Base-by-base conservation (phyloP, 64 coral and sea anemone species). In the Actinia equina region DNA sequence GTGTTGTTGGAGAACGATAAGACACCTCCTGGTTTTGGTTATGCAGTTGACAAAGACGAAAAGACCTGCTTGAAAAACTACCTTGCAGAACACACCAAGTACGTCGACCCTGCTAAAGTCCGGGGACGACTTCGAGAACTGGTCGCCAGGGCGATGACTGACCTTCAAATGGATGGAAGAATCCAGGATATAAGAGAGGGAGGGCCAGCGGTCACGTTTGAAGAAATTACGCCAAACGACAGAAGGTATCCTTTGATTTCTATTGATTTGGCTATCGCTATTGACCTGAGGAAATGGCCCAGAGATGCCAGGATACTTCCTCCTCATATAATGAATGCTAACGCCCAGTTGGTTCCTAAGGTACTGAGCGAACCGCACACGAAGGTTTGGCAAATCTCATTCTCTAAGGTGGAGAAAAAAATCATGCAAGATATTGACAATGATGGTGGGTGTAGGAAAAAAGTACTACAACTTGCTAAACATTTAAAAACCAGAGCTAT, bases 381-480 rank as follows among this genome's bases (percentile, higher is more conserved):
- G 2, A 16, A 83, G 43, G 3, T 54, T 5, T 89, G 88, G 88
- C 88, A 74, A 52, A 89, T 89, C 12, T 89, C 88, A 12, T 84
- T 74, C 25, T 74, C 69, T 30, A 26, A 41, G 14, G 14, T 41
- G 1, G 69, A 74, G 69, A 41, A 11, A 14, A 13, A 52, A 44
- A 89, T 89, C 43, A 69, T 89, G n/a, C 6, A 84, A 17, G 9
- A 49, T 7, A 89, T 89, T 19, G 88, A 89, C 22, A 0, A 23
- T 0, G 80, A 84, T 59, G 88, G 88, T 2, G 88, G 88, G 5
- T 89, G 88, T 44, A 59, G 81, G 43, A 84, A 43, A 25, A 77
- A 89, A 19, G 88, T 89, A 27, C 88, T 89, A 6, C 88, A 89
- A n/a, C 80, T 89, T 59, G 88, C 81, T 1, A 89, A 89, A 51